Evolutionary conservation across 2,888 invertebrate species (phyloP), one percentile per base, ranked within the genome.

Genomic region (Gordius sp.): DNA sequence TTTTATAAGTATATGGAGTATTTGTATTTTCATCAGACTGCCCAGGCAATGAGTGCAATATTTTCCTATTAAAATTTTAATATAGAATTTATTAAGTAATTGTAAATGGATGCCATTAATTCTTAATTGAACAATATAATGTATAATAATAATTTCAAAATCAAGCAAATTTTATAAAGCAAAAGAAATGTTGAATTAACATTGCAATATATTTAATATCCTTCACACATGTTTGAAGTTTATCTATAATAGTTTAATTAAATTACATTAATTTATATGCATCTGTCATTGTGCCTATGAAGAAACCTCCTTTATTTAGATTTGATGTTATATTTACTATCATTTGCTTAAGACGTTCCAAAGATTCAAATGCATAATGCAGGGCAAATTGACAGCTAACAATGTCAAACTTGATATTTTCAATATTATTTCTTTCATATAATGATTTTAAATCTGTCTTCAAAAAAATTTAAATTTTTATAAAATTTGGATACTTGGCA

Each of bases 301-400:
- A 97, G 67, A 77, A 86, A 1, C 97, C 93, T 59, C 84, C 91
- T 0, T 81, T 78, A 62, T 76, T 76, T 23, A 99, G 73, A 67
- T 81, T 81, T 67, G 87, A 87, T 2, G 85, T 78, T 4, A 82
- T 82, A 72, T 99, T 99, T 59, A 76, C 76, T 2, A 97, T 71
- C 85, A 93, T 86, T 66, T 79, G 78, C 66, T 83, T 79, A 1
- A 87, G 87, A 71, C 91, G 87, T 2, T 74, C 70, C 60, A 84
- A 70, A 59, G 81, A 80, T 70, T 87, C 86, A 70, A 89, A 91
- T 2, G 66, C 63, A 58, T 99, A 99, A 71, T 99, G 97, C 67
- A 97, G 80, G 24, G 89, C 84, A 75, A 99, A 99, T 70, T 99
- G 97, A 67, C 89, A 89, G 67, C 87, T 89, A 1, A 83, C 83